Base-by-base conservation (phyloP, 92 coral and sea anemone species). In the Heliopora coerulea region DNA sequence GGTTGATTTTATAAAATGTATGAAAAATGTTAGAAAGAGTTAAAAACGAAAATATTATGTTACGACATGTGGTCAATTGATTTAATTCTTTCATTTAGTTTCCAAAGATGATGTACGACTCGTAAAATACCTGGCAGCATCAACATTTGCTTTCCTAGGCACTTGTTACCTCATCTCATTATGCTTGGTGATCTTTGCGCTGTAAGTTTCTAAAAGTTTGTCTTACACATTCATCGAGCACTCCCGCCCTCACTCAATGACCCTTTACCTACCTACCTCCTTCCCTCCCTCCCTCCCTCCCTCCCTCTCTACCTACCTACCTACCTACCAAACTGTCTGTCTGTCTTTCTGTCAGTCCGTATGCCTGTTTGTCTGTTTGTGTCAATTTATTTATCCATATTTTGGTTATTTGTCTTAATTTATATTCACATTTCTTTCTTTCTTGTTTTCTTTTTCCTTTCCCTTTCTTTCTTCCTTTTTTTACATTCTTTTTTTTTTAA, bases 41-140 rank as follows among this genome's bases (percentile, higher is more conserved):
- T 9, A 19, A 4, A 14, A 37, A 49, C 30, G 17, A 5, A 48
- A 2, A 3, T 56, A 42, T 34, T 56, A 52, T 5, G 23, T 17
- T 5, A 5, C 5, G 27, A 52, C 8, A 4, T 21, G 3, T 9
- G 34, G 3, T 18, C 62, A 2, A 6, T 46, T 2, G 14, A 18
- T 56, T 56, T 25, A 11, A 0, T 66, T 42, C 21, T 28, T 8
- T 12, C 27, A 0, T 0, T 11, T 29, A 67, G 74, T 26, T 23
- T 67, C 19, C 19, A 33, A 46, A 23, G 74, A 67, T 13, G 74
- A 67, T 44, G 74, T 67, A 21, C 18, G 48, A 29, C 29, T 21
- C 26, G 74, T 67, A 37, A 67, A 67, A 67, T 48, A 67, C 48
- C 48, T 67, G 35, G 33, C 48, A 44, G 0, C 9, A 35, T 35